A percentile compares a stretch with the other conserved stretches of the same genome.
phyloP scores from a whole-genome alignment of 2,113 vertebrate genomes.

The Xiphias gladius region DNA sequence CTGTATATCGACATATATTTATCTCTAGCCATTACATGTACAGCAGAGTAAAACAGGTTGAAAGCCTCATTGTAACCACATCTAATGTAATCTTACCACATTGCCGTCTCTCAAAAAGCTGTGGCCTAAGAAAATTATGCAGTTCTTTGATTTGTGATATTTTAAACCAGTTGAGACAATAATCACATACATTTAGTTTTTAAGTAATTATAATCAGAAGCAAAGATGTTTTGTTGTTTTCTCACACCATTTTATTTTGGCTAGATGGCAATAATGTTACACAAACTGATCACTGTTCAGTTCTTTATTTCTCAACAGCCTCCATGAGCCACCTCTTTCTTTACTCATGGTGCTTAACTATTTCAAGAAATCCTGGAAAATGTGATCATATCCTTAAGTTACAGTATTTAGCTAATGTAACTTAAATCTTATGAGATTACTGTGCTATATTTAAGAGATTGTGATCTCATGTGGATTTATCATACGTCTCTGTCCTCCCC shows the following conservation, averaged over 20 bases:
- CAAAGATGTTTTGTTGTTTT: no score
- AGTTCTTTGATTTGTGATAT: neutral
- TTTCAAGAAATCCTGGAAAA: neutral
- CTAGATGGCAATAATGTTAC: no score
- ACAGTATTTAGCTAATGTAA: neutral
- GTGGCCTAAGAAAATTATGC: neutral
- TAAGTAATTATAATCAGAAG: no score
- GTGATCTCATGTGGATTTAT: slow-evolving; percentile 7
- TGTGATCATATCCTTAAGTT: neutral
- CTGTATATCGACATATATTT: no score
- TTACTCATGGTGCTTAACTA: neutral
- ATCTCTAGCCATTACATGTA: no score
- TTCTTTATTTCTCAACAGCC: neutral
- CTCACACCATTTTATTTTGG: no score
- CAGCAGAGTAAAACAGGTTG: no score
- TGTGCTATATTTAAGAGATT: neutral
- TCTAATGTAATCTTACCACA: neutral
- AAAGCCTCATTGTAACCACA: no score
- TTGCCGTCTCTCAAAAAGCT: neutral
- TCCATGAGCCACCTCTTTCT: neutral
- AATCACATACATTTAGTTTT: no score
- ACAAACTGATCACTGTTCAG: no score
- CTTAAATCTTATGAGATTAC: neutral
- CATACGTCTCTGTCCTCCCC: slow-evolving; percentile 2
- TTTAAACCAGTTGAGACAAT: no score